Conservation (phyloP, 2,113 vertebrate species). For the Cnemophilus loriae region DNA sequence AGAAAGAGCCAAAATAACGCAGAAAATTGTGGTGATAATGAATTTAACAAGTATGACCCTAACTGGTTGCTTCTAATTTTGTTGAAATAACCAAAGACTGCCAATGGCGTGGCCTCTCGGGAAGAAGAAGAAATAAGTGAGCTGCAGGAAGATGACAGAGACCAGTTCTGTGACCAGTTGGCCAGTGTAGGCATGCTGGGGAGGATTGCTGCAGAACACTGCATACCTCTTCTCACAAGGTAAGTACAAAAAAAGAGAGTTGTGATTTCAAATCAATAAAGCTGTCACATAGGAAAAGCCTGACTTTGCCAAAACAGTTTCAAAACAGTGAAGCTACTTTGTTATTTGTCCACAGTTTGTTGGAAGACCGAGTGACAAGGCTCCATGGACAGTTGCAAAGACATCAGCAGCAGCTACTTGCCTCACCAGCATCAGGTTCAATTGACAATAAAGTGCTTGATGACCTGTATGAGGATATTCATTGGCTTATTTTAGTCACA, state of each 20-base stretch:
- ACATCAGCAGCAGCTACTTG: slow-evolving; percentile 92
- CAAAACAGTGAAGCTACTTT: background rate
- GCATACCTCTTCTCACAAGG: slow-evolving; percentile 96
- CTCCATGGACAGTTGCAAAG: slow-evolving; percentile 94
- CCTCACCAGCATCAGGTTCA: slow-evolving; percentile 81
- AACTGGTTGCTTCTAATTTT: background rate
- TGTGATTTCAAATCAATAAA: background rate
- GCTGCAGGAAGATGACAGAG: slow-evolving; percentile 95
- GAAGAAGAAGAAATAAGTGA: slow-evolving; percentile 98
- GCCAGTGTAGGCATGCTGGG: slow-evolving; percentile 96
- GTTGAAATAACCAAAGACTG: slow-evolving; percentile 78
- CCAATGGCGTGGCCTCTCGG: slow-evolving; percentile 91
- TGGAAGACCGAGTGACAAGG: slow-evolving; percentile 93
- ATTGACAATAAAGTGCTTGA: slow-evolving; percentile 90
- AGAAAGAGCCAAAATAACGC: background rate
- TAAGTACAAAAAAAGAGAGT: slow-evolving; percentile 6
- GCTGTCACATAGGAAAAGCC: background rate
- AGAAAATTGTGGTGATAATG: background rate
- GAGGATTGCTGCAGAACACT: slow-evolving; percentile 94
- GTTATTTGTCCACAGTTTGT: slow-evolving; percentile 74
- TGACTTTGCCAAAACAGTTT: background rate
- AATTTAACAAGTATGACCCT: background rate
- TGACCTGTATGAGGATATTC: slow-evolving; percentile 98
- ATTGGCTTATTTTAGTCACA: slow-evolving; percentile 99
- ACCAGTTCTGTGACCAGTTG: slow-evolving; percentile 95